Evolutionary conservation across 2,888 invertebrate species (phyloP), one percentile per base, ranked within the genome.

Genomic region (Synanthedon vespiformis): DNA sequence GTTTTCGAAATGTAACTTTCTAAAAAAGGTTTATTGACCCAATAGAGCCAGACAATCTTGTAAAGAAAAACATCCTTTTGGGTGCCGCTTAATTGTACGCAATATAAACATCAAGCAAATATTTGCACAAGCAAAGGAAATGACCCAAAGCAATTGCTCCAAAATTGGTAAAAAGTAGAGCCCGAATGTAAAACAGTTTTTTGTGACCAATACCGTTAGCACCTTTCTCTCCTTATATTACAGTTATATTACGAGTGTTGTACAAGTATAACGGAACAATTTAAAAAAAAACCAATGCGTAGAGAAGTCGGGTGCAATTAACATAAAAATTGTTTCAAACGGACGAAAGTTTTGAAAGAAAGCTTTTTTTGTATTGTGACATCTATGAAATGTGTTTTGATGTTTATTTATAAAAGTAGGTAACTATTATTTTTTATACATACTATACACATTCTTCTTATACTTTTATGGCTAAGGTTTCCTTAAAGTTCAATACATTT

Each of bases 91-190:
- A 34, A 44, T 44, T 65, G 54, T 56, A 55, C 54, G 57, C 64
- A 60, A 65, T 70, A 78, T 78, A 73, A 77, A 79, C 83, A 59
- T 82, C 80, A 80, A 16, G 16, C 16, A 16, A 16, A 76, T 78
- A 79, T 80, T 81, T 80, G 73, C 71, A 65, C 55, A 54, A 16
- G 40, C 34, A 50, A 34, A 27, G 6, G 13, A 34, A 50, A 50
- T 8, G 40, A 14, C 18, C 18, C 48, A 18, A 18, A 68, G 61
- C 62, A 62, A 68, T 70, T 75, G 78, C 75, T 64, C 77, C 64
- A 72, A 34, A 69, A 78, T 79, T 69, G 67, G 74, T 85, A 86
- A 86, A 85, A 86, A 86, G 77, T 83, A 70, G 81, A 80, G 52
- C 81, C 71, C 74, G 64, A 75, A 79, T 71, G 63, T 77, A 67